Base-by-base conservation (phyloP, 2,888 invertebrate species). In the Mythimna ferrago region DNA sequence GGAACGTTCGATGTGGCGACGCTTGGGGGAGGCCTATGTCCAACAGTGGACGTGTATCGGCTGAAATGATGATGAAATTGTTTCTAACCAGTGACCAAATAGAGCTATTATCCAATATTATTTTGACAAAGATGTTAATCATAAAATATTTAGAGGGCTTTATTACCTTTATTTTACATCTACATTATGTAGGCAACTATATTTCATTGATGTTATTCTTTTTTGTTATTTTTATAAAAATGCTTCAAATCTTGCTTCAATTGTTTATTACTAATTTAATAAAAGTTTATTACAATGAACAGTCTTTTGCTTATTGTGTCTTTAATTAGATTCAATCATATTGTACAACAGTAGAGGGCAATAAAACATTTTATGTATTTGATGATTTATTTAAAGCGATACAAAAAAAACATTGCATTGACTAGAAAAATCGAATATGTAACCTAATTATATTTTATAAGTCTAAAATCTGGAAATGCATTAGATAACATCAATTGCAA, bases 321-420 rank as follows among this genome's bases (percentile, higher is more conserved):
- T 11, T 48, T 68, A 41, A 35, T n/a, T 38, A 21, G 21, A 66
- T 57, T 19, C 32, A 32, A 73, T 48, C 9, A 38, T 48, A 16
- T 60, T 58, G 26, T 35, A 14, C 26, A 44, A 1, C 57, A 38
- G 11, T 41, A 63, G 62, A 63, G 58, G 67, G 51, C 11, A 76
- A 79, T 75, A 80, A 81, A 83, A 78, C 73, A 64, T 75, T 10
- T 57, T 9, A 60, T 66, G 62, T 85, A 76, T 89, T 90, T 89
- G 82, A 92, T 93, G 92, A 93, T 95, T 96, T 95, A 95, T 94
- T 96, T 78, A 91, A 94, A 94, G 95, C 94, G 91, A 93, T 95
- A 95, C 90, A 94, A 94, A 89, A 81, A 94, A 48, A 93, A 92
- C 88, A 91, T 93, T 93, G 93, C 93, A 92, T 92, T 96, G 96